These are phyloP conservation scores for Benthosema pterotum DNA, from an alignment of 2,797 vertebrate species.

Conservation along the genomic window DNA sequence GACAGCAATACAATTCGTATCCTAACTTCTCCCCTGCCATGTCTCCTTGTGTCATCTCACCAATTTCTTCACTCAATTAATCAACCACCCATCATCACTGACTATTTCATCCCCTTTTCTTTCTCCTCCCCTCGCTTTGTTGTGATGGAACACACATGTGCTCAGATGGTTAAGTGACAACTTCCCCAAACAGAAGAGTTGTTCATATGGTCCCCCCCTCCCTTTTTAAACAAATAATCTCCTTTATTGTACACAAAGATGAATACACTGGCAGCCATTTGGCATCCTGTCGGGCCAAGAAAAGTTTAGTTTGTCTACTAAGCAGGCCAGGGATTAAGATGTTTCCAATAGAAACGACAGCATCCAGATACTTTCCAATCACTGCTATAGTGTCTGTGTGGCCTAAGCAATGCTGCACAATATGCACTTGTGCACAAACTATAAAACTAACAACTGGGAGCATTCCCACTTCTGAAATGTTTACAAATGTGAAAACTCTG, in stretches of 20 bases:
- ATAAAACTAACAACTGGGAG: too few relatives aligned
- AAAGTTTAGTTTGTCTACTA: slow-evolving; percentile 1
- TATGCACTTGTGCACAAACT: too few relatives aligned
- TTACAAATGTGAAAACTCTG: too few relatives aligned
- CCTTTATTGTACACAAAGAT: slow-evolving; percentile 3
- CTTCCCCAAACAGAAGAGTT: slow-evolving; percentile 30
- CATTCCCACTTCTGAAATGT: too few relatives aligned
- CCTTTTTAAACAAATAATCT: slow-evolving; percentile 10
- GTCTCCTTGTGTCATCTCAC: background rate
- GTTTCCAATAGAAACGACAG: background rate
- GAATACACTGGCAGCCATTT: slow-evolving; percentile 11
- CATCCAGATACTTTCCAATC: too few relatives aligned
- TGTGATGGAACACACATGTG: slow-evolving; percentile 29
- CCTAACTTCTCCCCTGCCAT: background rate
- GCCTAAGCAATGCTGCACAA: too few relatives aligned
- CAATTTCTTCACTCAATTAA: too few relatives aligned
- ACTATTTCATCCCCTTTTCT: too few relatives aligned
- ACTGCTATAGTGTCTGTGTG: too few relatives aligned
- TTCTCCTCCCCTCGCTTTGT: background rate
- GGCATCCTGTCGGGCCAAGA: slow-evolving; percentile 22
- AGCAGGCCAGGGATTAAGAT: background rate
- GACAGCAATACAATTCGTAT: too few relatives aligned
- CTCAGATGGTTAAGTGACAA: slow-evolving; percentile 32
- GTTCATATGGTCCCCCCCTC: background rate
- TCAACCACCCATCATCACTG: too few relatives aligned